Evolutionary conservation across 2,797 vertebrate genomes (phyloP).

Genomic region (Poeciliopsis paucimaculata): DNA sequence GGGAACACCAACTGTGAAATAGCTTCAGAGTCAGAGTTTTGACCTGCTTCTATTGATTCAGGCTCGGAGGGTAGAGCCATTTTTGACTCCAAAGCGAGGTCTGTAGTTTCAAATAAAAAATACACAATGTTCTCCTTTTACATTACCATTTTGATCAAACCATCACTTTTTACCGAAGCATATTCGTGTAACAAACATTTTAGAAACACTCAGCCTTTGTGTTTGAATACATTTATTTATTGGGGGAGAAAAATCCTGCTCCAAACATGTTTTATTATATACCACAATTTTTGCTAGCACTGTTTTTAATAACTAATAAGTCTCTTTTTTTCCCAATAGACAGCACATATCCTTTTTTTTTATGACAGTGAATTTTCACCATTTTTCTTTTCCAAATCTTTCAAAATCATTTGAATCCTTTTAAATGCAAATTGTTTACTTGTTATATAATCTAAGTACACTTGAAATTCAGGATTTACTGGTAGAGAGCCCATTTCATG

Average conservation of each 20-base stretch:
- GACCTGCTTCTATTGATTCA: conserved; percentile 11
- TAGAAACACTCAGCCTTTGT: background rate
- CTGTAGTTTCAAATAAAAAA: background rate
- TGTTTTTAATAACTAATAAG: background rate
- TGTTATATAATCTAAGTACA: background rate
- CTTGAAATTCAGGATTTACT: background rate
- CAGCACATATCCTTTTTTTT: no score
- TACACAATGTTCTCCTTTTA: background rate
- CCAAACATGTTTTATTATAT: background rate
- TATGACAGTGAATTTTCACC: background rate
- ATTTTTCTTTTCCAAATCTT: background rate
- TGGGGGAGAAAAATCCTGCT: background rate
- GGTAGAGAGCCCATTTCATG: background rate
- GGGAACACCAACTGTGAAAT: conserved; percentile 19
- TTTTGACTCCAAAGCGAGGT: conserved; percentile 10
- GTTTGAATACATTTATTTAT: background rate
- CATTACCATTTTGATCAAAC: background rate
- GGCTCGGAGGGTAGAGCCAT: background rate
- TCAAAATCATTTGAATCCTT: no score
- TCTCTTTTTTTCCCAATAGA: background rate
- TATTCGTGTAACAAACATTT: background rate
- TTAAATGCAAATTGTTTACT: background rate
- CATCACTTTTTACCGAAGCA: background rate
- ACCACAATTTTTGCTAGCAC: background rate
- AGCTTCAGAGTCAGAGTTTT: conserved; percentile 5